A percentile compares a stretch with the other conserved stretches of the same genome.
Conservation (phyloP, 2,888 invertebrate species). For the Diarsia rubi region DNA sequence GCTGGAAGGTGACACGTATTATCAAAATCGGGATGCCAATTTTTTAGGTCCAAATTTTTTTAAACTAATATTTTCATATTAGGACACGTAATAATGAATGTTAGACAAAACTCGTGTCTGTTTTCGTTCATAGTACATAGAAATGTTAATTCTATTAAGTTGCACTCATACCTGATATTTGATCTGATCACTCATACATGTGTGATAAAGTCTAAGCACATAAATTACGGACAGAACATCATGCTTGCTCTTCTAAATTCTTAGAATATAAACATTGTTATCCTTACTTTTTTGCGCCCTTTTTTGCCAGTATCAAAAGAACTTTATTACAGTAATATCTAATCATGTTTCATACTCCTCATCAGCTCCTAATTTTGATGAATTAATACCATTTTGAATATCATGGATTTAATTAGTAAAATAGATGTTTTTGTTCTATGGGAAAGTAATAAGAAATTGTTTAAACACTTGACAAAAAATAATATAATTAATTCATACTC, state of each 20-base stretch:
- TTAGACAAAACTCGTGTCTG: slow-evolving; percentile 9
- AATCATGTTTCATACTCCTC: not conserved
- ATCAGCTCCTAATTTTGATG: not conserved
- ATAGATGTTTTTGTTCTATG: not conserved
- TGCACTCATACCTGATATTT: no score
- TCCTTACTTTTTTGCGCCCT: not conserved
- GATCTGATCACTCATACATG: slow-evolving; percentile 32
- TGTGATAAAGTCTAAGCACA: slow-evolving; percentile 3
- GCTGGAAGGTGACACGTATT: slow-evolving; percentile 91
- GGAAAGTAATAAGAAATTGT: not conserved
- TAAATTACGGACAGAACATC: not conserved
- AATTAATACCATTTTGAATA: not conserved
- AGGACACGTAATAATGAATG: not conserved
- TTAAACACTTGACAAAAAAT: not conserved
- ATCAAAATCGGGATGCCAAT: slow-evolving; percentile 84
- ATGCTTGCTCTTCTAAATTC: not conserved
- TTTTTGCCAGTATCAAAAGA: not conserved
- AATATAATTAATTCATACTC: not conserved
- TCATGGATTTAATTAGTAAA: not conserved
- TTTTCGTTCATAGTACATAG: slow-evolving; percentile 9
- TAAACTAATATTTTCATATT: slow-evolving; percentile 5
- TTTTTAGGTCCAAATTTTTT: slow-evolving; percentile 47
- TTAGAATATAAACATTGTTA: not conserved
- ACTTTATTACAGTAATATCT: not conserved
- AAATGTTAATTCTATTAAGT: slow-evolving; percentile 18